Evolutionary conservation across 2,888 invertebrate genomes (phyloP).

Genomic region (Eubasilissa splendida): DNA sequence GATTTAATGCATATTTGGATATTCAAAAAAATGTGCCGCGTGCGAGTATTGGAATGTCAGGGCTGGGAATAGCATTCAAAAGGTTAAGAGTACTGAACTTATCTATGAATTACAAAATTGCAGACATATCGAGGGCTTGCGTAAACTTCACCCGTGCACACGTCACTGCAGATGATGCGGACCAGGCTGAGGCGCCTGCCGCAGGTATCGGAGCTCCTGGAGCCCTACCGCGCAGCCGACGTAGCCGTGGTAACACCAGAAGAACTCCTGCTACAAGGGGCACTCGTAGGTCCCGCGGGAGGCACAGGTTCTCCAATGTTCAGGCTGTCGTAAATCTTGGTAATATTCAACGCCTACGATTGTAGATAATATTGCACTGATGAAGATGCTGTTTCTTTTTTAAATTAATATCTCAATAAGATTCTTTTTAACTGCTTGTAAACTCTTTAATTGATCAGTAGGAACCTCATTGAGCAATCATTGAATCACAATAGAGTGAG

Average conservation of each 20-base stretch:
- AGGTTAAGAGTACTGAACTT: no score
- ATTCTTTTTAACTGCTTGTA: no score
- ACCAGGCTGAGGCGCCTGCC: not conserved
- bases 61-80: no score
- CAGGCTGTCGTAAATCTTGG: slow-evolving; percentile 40
- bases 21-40: no score
- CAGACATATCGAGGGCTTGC: slow-evolving; percentile 44
- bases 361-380: no score
- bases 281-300: slow-evolving; percentile 39
- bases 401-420: no score
- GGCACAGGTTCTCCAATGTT: slow-evolving; percentile 41
- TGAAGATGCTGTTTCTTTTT: no score
- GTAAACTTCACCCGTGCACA: slow-evolving; percentile 40
- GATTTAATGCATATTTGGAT: no score
- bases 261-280: slow-evolving; percentile 42
- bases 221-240: slow-evolving; percentile 32
- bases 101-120: not conserved
- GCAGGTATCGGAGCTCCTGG: not conserved
- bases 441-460: no score
- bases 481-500: no score
- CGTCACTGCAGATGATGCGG: slow-evolving; percentile 29
- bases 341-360: not conserved
- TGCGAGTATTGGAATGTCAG: no score
- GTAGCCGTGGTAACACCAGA: slow-evolving; percentile 35
- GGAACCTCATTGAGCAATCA: no score